Percentiles rank a stretch among this genome's conserved stretches.
Evolutionary conservation across 53 echinoderm and acorn worm genomes (phyloP).

Genomic region (Hippasteria phrygiana): DNA sequence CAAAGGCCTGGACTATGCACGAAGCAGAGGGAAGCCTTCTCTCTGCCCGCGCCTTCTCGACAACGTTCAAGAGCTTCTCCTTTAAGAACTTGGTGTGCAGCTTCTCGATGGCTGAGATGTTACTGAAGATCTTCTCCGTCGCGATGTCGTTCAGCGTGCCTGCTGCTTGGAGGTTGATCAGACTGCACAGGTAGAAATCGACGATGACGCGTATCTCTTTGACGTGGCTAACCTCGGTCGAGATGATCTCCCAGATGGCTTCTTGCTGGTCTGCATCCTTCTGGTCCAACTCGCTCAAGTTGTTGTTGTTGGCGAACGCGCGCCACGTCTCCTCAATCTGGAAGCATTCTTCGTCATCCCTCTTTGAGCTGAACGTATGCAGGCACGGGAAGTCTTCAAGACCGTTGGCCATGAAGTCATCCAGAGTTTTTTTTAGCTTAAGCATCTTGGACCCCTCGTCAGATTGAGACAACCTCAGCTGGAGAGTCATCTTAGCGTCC

Average conservation of each 20-base stretch:
- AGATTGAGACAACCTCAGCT: background rate
- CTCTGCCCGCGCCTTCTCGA: constrained; percentile 41
- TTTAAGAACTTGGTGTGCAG: constrained; percentile 90
- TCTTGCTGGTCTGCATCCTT: constrained; percentile 80
- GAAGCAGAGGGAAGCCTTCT: constrained; percentile 51
- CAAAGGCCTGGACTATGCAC: constrained; percentile 69
- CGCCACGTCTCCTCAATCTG: constrained; percentile 83
- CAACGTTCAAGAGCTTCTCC: constrained; percentile 70
- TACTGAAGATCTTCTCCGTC: constrained; percentile 94
- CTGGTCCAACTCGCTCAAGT: constrained; percentile 58
- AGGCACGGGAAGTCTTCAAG: constrained; percentile 81
- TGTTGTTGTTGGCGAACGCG: constrained; percentile 59
- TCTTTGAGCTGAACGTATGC: constrained; percentile 57
- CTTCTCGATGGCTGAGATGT: constrained; percentile 80
- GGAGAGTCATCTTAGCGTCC: background rate
- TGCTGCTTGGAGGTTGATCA: constrained; percentile 22
- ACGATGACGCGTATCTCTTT: constrained; percentile 86
- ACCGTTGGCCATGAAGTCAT: constrained; percentile 79
- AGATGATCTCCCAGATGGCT: constrained; percentile 87
- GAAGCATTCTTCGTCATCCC: constrained; percentile 67
- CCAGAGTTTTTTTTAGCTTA: constrained; percentile 78
- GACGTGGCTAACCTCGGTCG: constrained; percentile 79
- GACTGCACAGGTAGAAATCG: constrained; percentile 47
- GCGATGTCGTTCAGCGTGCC: constrained; percentile 68
- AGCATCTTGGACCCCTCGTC: constrained; percentile 65